Percentiles rank a stretch among this genome's conserved stretches.
Evolutionary conservation across 2,797 vertebrate genomes (phyloP).

Genomic region (Benthosema pterotum): DNA sequence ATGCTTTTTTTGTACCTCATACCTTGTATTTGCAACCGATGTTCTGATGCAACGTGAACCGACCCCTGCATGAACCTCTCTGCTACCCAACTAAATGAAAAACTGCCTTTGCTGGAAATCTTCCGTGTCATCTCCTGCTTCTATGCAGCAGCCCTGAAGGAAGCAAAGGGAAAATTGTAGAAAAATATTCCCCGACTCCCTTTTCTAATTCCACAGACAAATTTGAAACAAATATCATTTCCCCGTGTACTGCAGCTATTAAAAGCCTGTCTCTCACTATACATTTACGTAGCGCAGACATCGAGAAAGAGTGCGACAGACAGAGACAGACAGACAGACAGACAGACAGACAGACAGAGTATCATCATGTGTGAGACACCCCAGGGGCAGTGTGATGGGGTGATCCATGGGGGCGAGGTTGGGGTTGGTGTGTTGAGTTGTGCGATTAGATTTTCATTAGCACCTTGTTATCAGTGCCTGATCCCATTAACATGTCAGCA

Average conservation of each 20-base stretch:
- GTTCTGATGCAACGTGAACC: conserved; percentile 14
- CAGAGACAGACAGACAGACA: conserved; percentile 17
- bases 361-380: conserved; percentile 26
- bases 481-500: conserved; percentile 72
- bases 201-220: conserved; percentile 37
- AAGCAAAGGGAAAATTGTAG: conserved; percentile 52
- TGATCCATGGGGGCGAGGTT: too few relatives aligned
- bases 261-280: too few relatives aligned
- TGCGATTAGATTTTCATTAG: conserved; percentile 76
- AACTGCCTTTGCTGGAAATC: conserved; percentile 26
- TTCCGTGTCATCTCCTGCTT: conserved; percentile 48
- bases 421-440: conserved; percentile 19
- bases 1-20: neutral
- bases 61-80: conserved; percentile 37
- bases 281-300: conserved; percentile 20
- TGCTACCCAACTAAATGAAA: conserved; percentile 40
- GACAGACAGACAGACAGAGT: conserved; percentile 17
- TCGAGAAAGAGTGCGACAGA: too few relatives aligned
- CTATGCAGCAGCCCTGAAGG: conserved; percentile 39
- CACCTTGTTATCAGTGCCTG: conserved; percentile 70
- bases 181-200: conserved; percentile 45
- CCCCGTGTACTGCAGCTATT: too few relatives aligned
- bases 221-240: conserved; percentile 29
- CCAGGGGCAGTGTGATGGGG: conserved; percentile 6
- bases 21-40: conserved; percentile 25